These are phyloP conservation scores for Rhinichthys osculus DNA, from an alignment of 2,797 vertebrate species.

Conservation along the genomic window DNA sequence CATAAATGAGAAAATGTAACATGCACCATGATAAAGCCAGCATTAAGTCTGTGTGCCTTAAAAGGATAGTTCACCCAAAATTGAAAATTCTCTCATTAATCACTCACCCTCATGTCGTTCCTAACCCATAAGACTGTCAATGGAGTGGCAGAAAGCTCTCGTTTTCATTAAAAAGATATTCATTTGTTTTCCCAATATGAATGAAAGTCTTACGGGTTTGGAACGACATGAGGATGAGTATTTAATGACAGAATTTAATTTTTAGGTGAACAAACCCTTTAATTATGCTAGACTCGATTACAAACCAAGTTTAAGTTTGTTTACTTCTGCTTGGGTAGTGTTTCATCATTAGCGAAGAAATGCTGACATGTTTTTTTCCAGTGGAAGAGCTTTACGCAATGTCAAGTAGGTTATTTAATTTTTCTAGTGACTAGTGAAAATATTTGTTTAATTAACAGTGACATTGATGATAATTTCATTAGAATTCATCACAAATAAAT, in stretches of 20 bases:
- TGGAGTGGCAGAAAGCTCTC: too few species aligned
- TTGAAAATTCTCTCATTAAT: neutral
- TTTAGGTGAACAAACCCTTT: neutral
- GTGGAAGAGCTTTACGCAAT: neutral
- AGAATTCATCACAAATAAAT: neutral
- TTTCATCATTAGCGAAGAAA: neutral
- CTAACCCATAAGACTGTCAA: too few species aligned
- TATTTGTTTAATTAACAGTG: neutral
- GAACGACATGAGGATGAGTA: neutral
- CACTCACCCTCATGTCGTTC: neutral
- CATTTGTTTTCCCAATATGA: too few species aligned
- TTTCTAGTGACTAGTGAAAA: neutral
- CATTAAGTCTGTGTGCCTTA: too few species aligned
- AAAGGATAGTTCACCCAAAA: neutral
- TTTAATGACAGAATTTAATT: neutral
- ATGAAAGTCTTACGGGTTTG: too few species aligned
- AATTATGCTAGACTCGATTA: conserved; percentile 6
- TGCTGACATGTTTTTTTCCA: neutral
- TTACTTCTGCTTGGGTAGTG: neutral
- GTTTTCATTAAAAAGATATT: too few species aligned
- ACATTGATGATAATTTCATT: neutral
- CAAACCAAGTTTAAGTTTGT: neutral
- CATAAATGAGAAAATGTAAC: neutral
- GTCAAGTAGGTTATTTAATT: neutral
- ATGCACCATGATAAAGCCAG: neutral